Base-by-base conservation (phyloP, 2,797 vertebrate genomes). In the Limnodromus scolopaceus region DNA sequence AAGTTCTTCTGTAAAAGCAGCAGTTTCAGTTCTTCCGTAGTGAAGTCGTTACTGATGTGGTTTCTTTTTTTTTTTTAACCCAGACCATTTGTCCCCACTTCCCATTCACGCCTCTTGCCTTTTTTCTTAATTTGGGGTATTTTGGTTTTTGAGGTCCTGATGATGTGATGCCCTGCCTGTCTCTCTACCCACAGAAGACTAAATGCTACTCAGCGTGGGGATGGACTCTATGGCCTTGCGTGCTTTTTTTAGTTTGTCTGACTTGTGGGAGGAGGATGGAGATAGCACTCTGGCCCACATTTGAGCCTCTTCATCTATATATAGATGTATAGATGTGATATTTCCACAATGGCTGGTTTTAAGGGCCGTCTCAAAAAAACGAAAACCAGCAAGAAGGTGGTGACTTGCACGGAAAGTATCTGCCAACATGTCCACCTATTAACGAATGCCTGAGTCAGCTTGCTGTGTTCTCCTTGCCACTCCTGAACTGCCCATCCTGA, bases 171-270 rank as follows among this genome's bases (percentile, higher is more conserved):
- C 17, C 23, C 32, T 1, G 23, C 23, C 28, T 30, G 41, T 19
- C 54, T 34, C 11, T 51, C 61, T 71, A 32, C 46, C 71, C 69
- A 58, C 87, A 36, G 76, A 39, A 61, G 46, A 15, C 34, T 74
- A 46, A 69, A 69, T 28, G 34, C 75, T 49, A 5, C 79, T 81
- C 38, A 54, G 34, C 0, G 0, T 28, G 39, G 41, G 55, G 36
- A 64, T 63, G 61, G 27, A 51, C 64, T 68, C 24, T 3, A 20
- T 6, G 46, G 28, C n/a, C 57, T 85, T 19, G 1, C 1, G 3
- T 55, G 61, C 36, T 78, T 61, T 83, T 84, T 76, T 63, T 58
- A 25, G 72, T 32, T 63, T 46, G 32, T 72, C 89, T 94, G 82
- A 57, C 49, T 27, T 24, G 61, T 12, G 39, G 71, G 69, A 83